phyloP scores from a whole-genome alignment of 2,888 invertebrate species.

The Scaptomyza polygonia region DNA sequence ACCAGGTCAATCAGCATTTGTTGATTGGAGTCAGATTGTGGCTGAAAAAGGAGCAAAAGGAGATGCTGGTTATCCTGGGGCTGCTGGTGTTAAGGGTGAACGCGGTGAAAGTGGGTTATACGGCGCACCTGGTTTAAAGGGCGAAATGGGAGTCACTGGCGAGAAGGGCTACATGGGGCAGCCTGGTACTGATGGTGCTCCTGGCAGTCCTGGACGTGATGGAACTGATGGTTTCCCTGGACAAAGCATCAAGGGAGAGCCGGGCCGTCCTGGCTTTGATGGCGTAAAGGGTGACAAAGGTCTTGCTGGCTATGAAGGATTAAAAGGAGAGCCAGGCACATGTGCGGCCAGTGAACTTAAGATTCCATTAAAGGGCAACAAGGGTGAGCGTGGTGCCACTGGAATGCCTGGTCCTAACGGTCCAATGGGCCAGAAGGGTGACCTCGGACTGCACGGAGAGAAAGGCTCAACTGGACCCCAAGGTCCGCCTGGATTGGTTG shows the following conservation, averaged over 20 bases:
- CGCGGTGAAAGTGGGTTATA: conserved; percentile 88
- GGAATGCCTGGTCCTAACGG: conserved; percentile 87
- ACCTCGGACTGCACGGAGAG: conserved; percentile 86
- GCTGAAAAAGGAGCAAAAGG: conserved; percentile 89
- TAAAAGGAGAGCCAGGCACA: conserved; percentile 88
- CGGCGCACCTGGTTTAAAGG: conserved; percentile 89
- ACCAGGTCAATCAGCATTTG: conserved; percentile 87
- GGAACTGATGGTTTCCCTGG: conserved; percentile 90
- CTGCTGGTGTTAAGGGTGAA: conserved; percentile 88
- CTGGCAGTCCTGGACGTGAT: conserved; percentile 88
- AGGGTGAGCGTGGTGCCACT: conserved; percentile 87
- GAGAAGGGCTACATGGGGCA: conserved; percentile 88
- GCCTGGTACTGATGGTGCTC: conserved; percentile 89
- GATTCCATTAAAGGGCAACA: conserved; percentile 85
- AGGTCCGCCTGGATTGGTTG: conserved; percentile 88
- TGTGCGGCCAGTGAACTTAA: conserved; percentile 86
- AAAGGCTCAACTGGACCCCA: conserved; percentile 87
- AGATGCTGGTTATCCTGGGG: conserved; percentile 87
- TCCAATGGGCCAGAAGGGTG: conserved; percentile 87
- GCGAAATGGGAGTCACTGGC: conserved; percentile 88
- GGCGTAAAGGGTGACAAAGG: conserved; percentile 85
- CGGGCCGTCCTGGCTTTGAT: conserved; percentile 87
- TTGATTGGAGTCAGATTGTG: conserved; percentile 85
- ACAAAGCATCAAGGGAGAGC: conserved; percentile 90
- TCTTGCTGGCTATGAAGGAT: conserved; percentile 84